phyloP scores from a whole-genome alignment of 2,888 invertebrate species.

The Tenthredo mesomela region DNA sequence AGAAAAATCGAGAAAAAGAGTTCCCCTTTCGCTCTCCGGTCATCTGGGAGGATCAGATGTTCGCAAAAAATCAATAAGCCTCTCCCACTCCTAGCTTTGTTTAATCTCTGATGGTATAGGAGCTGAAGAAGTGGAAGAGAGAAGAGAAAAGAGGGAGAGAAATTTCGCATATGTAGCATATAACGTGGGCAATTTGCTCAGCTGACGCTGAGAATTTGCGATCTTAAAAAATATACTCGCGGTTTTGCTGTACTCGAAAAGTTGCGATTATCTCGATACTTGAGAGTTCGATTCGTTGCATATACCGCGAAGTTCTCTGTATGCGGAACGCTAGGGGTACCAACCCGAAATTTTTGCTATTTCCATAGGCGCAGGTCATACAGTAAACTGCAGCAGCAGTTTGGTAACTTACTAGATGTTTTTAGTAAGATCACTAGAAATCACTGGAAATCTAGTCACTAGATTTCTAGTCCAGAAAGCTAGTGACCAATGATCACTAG shows the following conservation, averaged over 20 bases:
- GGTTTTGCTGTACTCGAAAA: too few relatives aligned
- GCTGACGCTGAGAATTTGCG: slow-evolving; percentile 11
- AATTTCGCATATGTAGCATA: slow-evolving; percentile 20
- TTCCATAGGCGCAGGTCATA: too few relatives aligned
- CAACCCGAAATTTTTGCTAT: too few relatives aligned
- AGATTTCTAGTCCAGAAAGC: too few relatives aligned
- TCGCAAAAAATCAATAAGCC: slow-evolving; percentile 16
- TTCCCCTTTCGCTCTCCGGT: not conserved
- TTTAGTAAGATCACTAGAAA: too few relatives aligned
- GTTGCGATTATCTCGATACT: not conserved
- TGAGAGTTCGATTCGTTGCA: not conserved
- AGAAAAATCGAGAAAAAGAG: not conserved
- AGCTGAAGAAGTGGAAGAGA: not conserved
- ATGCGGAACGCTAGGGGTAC: too few relatives aligned
- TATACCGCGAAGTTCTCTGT: too few relatives aligned
- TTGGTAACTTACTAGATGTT: too few relatives aligned
- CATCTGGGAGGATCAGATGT: slow-evolving; percentile 5
- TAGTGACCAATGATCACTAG: too few relatives aligned
- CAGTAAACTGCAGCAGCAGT: too few relatives aligned
- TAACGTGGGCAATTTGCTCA: not conserved
- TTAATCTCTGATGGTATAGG: not conserved
- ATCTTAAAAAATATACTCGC: too few relatives aligned
- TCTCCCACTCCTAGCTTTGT: not conserved
- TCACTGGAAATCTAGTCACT: too few relatives aligned
- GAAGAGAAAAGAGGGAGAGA: not conserved